Evolutionary conservation across 2,113 vertebrate species (phyloP), one percentile per base, ranked within the genome.

Genomic region (Platichthys flesus): DNA sequence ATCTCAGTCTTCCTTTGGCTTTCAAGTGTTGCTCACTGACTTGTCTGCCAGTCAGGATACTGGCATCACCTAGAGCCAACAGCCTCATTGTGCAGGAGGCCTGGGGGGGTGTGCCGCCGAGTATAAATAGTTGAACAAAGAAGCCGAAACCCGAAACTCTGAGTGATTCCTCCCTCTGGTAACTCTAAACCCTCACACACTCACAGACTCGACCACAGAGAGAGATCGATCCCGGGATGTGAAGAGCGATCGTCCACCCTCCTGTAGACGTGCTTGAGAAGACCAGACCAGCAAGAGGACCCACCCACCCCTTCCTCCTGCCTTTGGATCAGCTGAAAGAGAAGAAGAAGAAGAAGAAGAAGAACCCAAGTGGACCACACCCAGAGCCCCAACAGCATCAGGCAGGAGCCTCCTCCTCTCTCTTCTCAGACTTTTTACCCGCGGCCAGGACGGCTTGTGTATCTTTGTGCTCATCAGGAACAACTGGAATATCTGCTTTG

Each of bases 101-200:
- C 24, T 4, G 4, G 40, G 67, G 24, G 24, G 63, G 77, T 59
- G 31, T 60, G 71, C 74, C 60, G 13, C 51, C 3, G 23, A 58
- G 61, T 76, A 80, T 89, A 85, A 88, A 88, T 83, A 87, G 87
- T 84, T 78, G 67, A 91, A 88, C 82, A 91, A 89, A 81, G 65
- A 74, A 88, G 57, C 55, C 10, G 83, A 90, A 92, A 90, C 71
- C 76, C 51, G 79, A 91, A 60, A 76, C 81, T 23, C 9, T 0
- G 67, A 61, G 55, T 47, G 78, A 82, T 80, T 86, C 83, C 49
- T 67, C 74, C 45, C 76, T 72, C 24, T 66, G 40, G 79, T 75
- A 86, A 90, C 85, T 52, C 57, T n/a, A 82, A 8, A 77, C 14
- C 9, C 79, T 45, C 61, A 21, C 16, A 74, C 14, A 4, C 79